A percentile compares a stretch with the other conserved stretches of the same genome.
Conservation (phyloP, 2,113 vertebrate genomes). For the Gymnorhina tibicen region DNA sequence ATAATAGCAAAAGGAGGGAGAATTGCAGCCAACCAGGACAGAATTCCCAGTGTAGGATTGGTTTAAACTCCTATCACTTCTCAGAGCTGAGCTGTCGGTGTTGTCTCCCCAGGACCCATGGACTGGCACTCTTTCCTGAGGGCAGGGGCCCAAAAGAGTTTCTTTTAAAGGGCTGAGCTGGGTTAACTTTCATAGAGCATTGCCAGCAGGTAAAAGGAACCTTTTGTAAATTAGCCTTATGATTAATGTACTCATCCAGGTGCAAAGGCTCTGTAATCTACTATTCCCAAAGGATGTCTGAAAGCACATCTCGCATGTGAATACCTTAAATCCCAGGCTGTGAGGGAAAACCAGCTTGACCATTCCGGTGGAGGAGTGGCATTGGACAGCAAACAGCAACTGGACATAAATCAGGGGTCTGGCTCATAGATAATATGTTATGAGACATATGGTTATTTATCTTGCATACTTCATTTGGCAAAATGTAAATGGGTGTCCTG, state of each 20-base stretch:
- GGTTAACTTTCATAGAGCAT: background rate
- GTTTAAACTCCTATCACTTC: background rate
- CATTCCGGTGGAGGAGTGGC: background rate
- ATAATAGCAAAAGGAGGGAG: background rate
- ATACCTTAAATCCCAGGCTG: background rate
- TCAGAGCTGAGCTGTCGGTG: rapidly evolving
- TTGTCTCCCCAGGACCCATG: background rate
- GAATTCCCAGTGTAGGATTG: background rate
- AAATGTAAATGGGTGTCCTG: background rate
- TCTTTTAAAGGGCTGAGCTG: background rate
- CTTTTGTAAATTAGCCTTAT: background rate
- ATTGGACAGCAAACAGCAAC: background rate
- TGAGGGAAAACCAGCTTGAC: background rate
- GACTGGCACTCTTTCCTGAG: background rate
- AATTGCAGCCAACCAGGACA: background rate
- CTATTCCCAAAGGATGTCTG: background rate
- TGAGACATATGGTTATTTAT: background rate
- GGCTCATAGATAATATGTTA: background rate
- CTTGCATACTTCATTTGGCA: background rate
- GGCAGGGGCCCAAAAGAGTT: background rate
- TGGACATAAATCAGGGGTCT: background rate
- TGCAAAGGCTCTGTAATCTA: background rate
- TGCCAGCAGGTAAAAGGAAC: background rate
- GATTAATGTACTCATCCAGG: background rate
- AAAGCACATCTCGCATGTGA: background rate